Percentiles rank a stretch among this genome's conserved stretches.
Conservation (phyloP, 2,113 vertebrate genomes). For the Toxotes chatareus region DNA sequence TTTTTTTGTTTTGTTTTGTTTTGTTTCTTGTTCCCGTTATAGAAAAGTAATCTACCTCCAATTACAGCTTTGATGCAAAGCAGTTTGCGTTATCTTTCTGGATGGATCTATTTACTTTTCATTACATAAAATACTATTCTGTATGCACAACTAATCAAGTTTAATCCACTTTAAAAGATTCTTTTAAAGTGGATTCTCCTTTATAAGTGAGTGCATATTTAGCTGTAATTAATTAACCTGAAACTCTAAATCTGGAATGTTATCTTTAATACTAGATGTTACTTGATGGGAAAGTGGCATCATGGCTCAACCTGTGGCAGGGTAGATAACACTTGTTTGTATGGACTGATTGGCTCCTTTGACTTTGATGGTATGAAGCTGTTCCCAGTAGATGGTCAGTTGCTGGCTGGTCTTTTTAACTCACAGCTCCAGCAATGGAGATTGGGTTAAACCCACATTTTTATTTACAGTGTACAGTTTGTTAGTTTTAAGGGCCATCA, state of each 20-base stretch:
- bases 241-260: neutral
- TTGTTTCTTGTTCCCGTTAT: neutral
- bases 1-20: constrained; percentile 26
- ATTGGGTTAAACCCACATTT: neutral
- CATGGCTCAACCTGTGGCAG: neutral
- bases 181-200: too few relatives aligned
- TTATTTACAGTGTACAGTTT: neutral
- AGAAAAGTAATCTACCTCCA: constrained; percentile 33
- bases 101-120: constrained; percentile 9
- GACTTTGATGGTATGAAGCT: neutral
- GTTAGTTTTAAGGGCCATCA: neutral
- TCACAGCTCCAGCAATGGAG: neutral
- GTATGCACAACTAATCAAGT: neutral
- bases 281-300: neutral
- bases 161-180: constrained; percentile 5
- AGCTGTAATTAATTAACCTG: neutral
- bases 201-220: neutral
- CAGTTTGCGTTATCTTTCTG: neutral
- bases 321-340: neutral
- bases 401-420: neutral
- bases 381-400: neutral
- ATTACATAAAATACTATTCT: neutral
- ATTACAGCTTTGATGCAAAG: neutral
- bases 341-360: neutral
- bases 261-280: neutral